phyloP scores from a whole-genome alignment of 2,888 invertebrate genomes.

The Aspidiotus rigidus region DNA sequence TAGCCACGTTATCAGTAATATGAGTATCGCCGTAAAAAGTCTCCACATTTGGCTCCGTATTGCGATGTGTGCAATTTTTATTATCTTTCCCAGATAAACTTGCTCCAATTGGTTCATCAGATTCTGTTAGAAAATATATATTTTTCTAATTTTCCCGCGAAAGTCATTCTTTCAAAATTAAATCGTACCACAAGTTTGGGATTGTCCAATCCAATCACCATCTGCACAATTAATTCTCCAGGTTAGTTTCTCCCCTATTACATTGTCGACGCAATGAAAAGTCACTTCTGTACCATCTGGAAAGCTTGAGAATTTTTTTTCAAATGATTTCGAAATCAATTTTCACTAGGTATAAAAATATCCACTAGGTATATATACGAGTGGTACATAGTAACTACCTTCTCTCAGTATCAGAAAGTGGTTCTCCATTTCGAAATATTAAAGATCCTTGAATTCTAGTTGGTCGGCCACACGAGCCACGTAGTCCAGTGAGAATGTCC shows the following conservation, averaged over 20 bases:
- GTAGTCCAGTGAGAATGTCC: slow-evolving; percentile 39
- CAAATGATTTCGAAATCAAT: no score
- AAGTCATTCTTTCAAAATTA: neutral
- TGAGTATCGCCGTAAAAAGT: slow-evolving; percentile 72
- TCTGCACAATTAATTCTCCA: slow-evolving; percentile 80
- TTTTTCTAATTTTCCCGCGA: neutral
- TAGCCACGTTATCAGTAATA: slow-evolving; percentile 63
- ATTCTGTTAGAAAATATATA: slow-evolving; percentile 1
- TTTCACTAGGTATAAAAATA: no score
- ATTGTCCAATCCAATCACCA: slow-evolving; percentile 73
- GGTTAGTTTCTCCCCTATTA: slow-evolving; percentile 70
- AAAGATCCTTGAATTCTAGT: slow-evolving; percentile 68
- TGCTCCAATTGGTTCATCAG: slow-evolving; percentile 31
- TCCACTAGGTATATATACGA: neutral
- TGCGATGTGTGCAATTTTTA: slow-evolving; percentile 64
- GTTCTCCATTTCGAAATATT: slow-evolving; percentile 58
- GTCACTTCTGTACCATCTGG: slow-evolving; percentile 74
- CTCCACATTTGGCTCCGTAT: slow-evolving; percentile 68
- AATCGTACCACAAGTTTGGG: slow-evolving; percentile 64
- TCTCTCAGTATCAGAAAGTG: slow-evolving; percentile 55
- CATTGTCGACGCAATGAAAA: slow-evolving; percentile 71
- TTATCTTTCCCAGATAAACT: slow-evolving; percentile 46
- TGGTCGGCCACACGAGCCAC: slow-evolving; percentile 54
- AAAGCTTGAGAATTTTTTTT: slow-evolving; percentile 45
- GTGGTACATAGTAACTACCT: slow-evolving; percentile 45